phyloP scores from a whole-genome alignment of 2,797 vertebrate species.

The Typhlichthys subterraneus region DNA sequence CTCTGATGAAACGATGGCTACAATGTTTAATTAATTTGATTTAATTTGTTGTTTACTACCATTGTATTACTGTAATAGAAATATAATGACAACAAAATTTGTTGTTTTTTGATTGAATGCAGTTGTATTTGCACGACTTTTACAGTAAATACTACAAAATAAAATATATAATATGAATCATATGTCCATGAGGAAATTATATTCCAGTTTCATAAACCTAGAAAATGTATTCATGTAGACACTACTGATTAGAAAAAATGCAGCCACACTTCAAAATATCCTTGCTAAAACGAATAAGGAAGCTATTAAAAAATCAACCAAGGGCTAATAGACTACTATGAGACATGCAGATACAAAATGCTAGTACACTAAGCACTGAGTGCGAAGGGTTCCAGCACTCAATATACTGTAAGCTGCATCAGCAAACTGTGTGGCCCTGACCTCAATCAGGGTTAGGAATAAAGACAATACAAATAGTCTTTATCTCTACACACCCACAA shows the following conservation, averaged over 20 bases:
- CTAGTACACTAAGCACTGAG: not conserved
- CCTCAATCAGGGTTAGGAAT: constrained; percentile 27
- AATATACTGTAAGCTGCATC: constrained; percentile 6
- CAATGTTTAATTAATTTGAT: too few relatives aligned
- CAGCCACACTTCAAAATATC: not conserved
- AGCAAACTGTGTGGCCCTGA: constrained; percentile 22
- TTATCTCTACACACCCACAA: not conserved
- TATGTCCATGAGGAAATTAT: not conserved
- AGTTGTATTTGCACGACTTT: not conserved
- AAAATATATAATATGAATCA: not conserved
- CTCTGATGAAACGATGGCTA: not conserved
- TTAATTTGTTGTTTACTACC: too few relatives aligned
- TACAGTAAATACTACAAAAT: not conserved
- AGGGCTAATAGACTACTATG: not conserved
- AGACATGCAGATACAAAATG: not conserved
- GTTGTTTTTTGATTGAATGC: too few relatives aligned
- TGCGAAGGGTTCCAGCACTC: not conserved
- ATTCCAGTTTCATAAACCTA: not conserved
- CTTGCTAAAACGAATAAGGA: not conserved
- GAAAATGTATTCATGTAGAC: not conserved
- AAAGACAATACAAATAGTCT: constrained; percentile 4
- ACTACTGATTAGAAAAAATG: not conserved
- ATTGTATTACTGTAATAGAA: too few relatives aligned
- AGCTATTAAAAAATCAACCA: not conserved
- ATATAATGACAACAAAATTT: too few relatives aligned